Base-by-base conservation (phyloP, 1,140 invertebrate species). In the Macrosteles quadrilineatus region DNA sequence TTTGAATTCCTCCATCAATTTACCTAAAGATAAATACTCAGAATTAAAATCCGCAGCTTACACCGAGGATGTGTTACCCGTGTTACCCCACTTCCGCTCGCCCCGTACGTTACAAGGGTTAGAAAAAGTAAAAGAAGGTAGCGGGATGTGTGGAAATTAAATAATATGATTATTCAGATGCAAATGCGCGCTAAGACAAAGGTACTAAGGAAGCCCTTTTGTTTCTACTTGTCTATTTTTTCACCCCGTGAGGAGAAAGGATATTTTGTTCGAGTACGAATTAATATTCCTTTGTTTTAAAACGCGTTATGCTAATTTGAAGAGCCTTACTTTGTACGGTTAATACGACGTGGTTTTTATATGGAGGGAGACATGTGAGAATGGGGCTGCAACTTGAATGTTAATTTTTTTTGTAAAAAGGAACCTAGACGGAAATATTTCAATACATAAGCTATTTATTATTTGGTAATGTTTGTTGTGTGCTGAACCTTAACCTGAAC, bases 131-230 rank as follows among this genome's bases (percentile, higher is more conserved):
- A 45, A 45, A 45, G 25, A 66, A 43, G 40, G 63, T 45, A 45
- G 63, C 63, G 43, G 63, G 63, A 66, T 66, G 31, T 40, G 63
- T 66, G 63, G 29, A 66, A 66, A 66, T 66, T 43, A 66, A 66
- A 66, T 66, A 66, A 66, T 66, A 66, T 66, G 63, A 66, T 66
- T 66, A 66, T 66, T 66, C 63, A 66, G 17, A 66, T 66, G 63
- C 63, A 66, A 66, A 66, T 66, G 32, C 40, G 17, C 14, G 32
- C 63, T 66, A 66, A 66, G 63, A 66, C 63, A 66, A 66, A 66
- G 63, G 32, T 43, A 17, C n/a, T 36, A 30, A 66, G 63, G 63
- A 66, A 66, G 63, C 63, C n/a, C 63, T 31, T 66, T 66, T 66
- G 63, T 66, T 66, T 14, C 27, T 30, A 45, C 40, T 19, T 66